Conservation (phyloP, 2,797 vertebrate species). For the Takifugu ocellatus region DNA sequence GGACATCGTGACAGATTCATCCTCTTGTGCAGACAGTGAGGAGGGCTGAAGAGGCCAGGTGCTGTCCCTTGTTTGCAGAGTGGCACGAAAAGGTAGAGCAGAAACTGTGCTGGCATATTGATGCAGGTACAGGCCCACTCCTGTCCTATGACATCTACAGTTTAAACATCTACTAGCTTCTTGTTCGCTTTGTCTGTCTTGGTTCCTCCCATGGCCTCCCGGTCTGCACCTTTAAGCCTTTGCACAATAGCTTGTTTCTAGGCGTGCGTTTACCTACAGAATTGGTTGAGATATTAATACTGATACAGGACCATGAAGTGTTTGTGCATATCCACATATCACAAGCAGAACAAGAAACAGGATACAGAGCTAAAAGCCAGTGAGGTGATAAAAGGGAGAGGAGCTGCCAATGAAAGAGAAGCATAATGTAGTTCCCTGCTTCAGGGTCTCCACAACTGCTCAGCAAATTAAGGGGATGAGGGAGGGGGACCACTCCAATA, state of each 20-base stretch:
- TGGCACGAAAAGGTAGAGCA: constrained; percentile 21
- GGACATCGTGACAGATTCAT: constrained; percentile 60
- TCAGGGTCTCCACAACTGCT: constrained; percentile 29
- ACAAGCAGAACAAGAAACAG: constrained; percentile 3
- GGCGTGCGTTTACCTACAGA: constrained; percentile 7
- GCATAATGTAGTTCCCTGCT: constrained; percentile 35
- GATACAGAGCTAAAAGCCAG: not conserved
- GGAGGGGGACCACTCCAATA: not conserved
- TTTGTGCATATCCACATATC: constrained; percentile 7
- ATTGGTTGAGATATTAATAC: not conserved
- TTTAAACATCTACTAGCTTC: not conserved
- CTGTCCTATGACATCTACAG: constrained; percentile 27
- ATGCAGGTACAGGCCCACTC: constrained; percentile 28
- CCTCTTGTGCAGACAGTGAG: constrained; percentile 33
- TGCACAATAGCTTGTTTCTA: constrained; percentile 22
- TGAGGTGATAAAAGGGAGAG: constrained; percentile 37
- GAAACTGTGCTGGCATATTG: constrained; percentile 30
- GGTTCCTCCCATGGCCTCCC: too few relatives aligned
- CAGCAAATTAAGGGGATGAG: constrained; percentile 24
- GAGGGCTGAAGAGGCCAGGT: constrained; percentile 40
- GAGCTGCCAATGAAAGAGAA: constrained; percentile 43
- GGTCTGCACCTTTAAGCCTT: not conserved
- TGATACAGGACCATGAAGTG: too few relatives aligned
- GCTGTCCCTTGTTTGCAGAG: constrained; percentile 38
- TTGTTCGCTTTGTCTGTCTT: not conserved